These are phyloP conservation scores for Acromyrmex echinatior DNA, from an alignment of 1,140 invertebrate genomes.

Conservation along the genomic window DNA sequence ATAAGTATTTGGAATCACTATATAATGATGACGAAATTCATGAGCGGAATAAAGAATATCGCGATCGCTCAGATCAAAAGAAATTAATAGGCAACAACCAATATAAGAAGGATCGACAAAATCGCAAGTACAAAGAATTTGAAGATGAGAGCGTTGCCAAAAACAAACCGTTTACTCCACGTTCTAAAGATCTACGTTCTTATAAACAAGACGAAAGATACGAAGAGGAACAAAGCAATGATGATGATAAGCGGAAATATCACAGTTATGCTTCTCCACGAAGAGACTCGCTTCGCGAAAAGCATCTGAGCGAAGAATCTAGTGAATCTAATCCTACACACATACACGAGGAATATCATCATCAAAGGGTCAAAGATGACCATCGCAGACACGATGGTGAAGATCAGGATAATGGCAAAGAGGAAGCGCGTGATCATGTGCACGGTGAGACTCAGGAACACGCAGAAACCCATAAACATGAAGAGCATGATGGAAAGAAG, in stretches of 20 bases:
- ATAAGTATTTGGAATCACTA: conserved; percentile 1
- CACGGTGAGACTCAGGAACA: conserved; percentile 50
- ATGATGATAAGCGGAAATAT: background rate
- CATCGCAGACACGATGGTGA: background rate
- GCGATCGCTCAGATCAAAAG: background rate
- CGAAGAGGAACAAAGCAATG: background rate
- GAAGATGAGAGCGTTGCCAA: conserved; percentile 11
- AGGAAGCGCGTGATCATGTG: conserved; percentile 4
- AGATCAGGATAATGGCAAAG: background rate
- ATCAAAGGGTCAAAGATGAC: background rate
- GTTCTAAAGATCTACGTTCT: background rate
- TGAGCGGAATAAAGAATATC: background rate
- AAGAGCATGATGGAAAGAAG: conserved; percentile 41
- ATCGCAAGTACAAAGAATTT: background rate
- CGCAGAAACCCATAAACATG: conserved; percentile 26
- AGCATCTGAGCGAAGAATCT: background rate
- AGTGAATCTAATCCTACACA: conserved; percentile 30
- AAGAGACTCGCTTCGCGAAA: background rate
- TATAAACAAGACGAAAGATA: background rate
- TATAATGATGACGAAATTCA: background rate
- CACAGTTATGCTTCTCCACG: background rate
- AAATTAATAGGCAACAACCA: background rate
- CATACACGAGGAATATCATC: conserved; percentile 19
- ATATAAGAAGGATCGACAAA: background rate
- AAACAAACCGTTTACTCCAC: background rate